Percentiles rank a stretch among this genome's conserved stretches.
Conservation (phyloP, 2,888 invertebrate species). For the Sericinus montela region DNA sequence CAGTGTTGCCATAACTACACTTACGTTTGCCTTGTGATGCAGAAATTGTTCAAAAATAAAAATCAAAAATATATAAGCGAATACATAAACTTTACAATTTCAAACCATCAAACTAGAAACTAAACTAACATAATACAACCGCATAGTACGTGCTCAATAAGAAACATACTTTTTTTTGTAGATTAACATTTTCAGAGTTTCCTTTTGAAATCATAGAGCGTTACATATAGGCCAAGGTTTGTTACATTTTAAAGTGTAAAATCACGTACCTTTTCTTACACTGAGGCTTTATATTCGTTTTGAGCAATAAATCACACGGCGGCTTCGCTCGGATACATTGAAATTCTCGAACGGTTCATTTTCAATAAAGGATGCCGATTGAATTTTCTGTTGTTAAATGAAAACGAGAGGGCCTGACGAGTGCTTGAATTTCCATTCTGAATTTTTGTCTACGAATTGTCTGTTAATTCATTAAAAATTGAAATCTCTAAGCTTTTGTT, state of each 20-base stretch:
- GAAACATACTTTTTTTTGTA: conserved; percentile 27
- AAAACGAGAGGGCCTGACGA: conserved; percentile 4
- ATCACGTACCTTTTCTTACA: conserved; percentile 37
- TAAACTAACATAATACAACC: neutral
- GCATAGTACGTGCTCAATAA: conserved; percentile 1
- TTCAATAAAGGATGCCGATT: conserved; percentile 33
- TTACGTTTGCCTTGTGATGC: too few species aligned
- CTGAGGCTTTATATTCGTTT: conserved; percentile 29
- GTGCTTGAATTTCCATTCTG: neutral
- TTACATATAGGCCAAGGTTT: conserved; percentile 53
- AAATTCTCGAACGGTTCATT: conserved; percentile 31
- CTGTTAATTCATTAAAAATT: neutral
- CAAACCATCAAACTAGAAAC: too few species aligned
- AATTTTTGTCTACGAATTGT: neutral
- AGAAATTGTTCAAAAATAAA: too few species aligned
- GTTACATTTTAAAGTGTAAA: conserved; percentile 33
- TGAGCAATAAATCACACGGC: conserved; percentile 29
- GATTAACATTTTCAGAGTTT: conserved; percentile 42
- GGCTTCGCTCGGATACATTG: conserved; percentile 28
- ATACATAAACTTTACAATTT: too few species aligned
- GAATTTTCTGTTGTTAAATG: conserved; percentile 23
- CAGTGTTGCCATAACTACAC: too few species aligned
- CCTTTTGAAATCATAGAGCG: conserved; percentile 47
- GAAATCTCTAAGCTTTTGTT: too few species aligned
- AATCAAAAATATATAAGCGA: too few species aligned